Evolutionary conservation across 2,888 invertebrate genomes (phyloP).

Genomic region (Tenthredo distinguenda): DNA sequence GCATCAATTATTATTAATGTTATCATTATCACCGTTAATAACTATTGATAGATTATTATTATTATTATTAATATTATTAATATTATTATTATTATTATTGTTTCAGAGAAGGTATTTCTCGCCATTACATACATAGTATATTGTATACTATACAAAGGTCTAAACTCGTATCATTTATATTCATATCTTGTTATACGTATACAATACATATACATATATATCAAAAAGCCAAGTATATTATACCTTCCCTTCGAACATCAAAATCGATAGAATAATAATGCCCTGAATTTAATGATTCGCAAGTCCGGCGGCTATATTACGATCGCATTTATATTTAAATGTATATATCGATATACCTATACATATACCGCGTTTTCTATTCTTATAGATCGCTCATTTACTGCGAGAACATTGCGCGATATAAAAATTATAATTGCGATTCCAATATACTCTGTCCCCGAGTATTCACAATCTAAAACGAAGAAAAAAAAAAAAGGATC

Average conservation of each 20-base stretch:
- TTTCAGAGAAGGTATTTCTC: slow-evolving; percentile 6
- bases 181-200: not conserved
- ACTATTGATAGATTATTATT: not conserved
- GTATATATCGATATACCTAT: too few species aligned
- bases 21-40: not conserved
- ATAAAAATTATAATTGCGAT: not conserved
- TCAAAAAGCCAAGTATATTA: not conserved
- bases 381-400: not conserved
- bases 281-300: slow-evolving; percentile 25
- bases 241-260: slow-evolving; percentile 5
- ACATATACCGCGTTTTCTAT: not conserved
- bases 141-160: not conserved
- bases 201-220: not conserved
- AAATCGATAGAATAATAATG: slow-evolving; percentile 35
- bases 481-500: not conserved
- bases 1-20: not conserved
- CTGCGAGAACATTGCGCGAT: not conserved
- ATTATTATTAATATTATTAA: not conserved
- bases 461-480: slow-evolving; percentile 8
- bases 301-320: not conserved
- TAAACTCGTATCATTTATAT: not conserved
- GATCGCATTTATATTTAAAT: not conserved
- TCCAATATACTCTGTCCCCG: slow-evolving; percentile 20
- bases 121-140: not conserved
- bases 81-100: not conserved